These are phyloP conservation scores for Drosophila testacea DNA, from an alignment of 2,888 invertebrate genomes.

Conservation along the genomic window DNA sequence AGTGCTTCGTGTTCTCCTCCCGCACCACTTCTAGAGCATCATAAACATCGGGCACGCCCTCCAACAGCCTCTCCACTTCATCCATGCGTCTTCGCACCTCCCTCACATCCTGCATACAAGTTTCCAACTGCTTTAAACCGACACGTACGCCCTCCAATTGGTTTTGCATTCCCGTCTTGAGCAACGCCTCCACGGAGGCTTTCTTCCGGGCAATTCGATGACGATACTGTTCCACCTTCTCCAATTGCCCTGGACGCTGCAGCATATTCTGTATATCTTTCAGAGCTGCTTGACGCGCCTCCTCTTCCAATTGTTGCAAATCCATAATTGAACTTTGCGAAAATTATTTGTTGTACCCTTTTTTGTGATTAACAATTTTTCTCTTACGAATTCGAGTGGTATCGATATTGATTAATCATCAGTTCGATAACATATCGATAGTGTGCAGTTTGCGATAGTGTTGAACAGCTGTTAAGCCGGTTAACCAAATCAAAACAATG, in stretches of 20 bases:
- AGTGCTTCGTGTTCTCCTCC: conserved; percentile 97
- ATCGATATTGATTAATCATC: neutral
- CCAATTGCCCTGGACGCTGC: conserved; percentile 97
- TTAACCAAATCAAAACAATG: conserved; percentile 24
- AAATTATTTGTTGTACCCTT: neutral
- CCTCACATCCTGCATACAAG: conserved; percentile 93
- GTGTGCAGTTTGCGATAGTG: neutral
- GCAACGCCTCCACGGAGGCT: conserved; percentile 84
- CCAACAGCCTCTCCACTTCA: conserved; percentile 91
- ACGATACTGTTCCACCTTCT: conserved; percentile 89
- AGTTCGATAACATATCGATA: conserved; percentile 5
- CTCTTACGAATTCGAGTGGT: neutral
- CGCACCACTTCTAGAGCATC: conserved; percentile 93
- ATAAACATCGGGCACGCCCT: conserved; percentile 91
- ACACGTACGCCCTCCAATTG: conserved; percentile 98
- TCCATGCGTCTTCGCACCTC: conserved; percentile 90
- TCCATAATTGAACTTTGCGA: conserved; percentile 73
- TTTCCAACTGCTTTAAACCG: conserved; percentile 95
- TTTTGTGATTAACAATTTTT: conserved; percentile 6
- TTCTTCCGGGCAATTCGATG: conserved; percentile 84
- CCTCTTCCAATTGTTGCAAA: conserved; percentile 90
- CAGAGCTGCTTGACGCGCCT: conserved; percentile 91
- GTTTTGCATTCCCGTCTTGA: conserved; percentile 99
- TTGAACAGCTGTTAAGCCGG: conserved; percentile 7
- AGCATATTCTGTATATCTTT: conserved; percentile 96